A percentile compares a stretch with the other conserved stretches of the same genome.
phyloP scores from a whole-genome alignment of 2,888 invertebrate species.

The Campoplex capitator region DNA sequence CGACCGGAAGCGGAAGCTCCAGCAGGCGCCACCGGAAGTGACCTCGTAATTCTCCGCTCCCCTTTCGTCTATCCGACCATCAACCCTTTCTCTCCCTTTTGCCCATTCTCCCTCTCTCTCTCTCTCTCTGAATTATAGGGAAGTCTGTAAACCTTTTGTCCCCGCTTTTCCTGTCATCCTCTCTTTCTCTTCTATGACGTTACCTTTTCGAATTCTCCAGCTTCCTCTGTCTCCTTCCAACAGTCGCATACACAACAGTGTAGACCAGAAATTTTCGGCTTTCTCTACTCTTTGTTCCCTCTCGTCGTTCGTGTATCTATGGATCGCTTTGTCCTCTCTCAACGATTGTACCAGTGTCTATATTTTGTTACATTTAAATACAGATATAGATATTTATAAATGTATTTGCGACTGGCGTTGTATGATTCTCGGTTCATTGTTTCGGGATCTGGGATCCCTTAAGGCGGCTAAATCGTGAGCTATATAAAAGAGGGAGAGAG shows the following conservation, averaged over 20 bases:
- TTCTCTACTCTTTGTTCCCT: slow-evolving; percentile 61
- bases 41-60: slow-evolving; percentile 84
- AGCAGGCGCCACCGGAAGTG: slow-evolving; percentile 84
- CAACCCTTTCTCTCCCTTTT: slow-evolving; percentile 70
- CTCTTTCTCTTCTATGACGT: slow-evolving; percentile 53
- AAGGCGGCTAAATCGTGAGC: slow-evolving; percentile 41
- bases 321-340: slow-evolving; percentile 32
- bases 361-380: neutral
- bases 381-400: neutral
- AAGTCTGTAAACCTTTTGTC: slow-evolving; percentile 83
- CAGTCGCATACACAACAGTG: slow-evolving; percentile 18
- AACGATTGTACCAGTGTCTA: slow-evolving; percentile 35
- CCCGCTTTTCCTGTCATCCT: slow-evolving; percentile 82
- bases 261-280: slow-evolving; percentile 65
- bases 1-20: slow-evolving; percentile 84
- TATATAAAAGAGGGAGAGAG: neutral
- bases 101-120: slow-evolving; percentile 57
- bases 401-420: slow-evolving; percentile 28
- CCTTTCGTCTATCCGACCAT: slow-evolving; percentile 69
- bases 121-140: slow-evolving; percentile 81
- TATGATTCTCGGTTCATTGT: slow-evolving; percentile 62
- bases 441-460: slow-evolving; percentile 46
- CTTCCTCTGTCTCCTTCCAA: slow-evolving; percentile 22
- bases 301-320: slow-evolving; percentile 34
- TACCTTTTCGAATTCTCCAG: slow-evolving; percentile 41